These are phyloP conservation scores for Ormyrus labotus DNA, from an alignment of 2,888 invertebrate genomes.

Conservation along the genomic window DNA sequence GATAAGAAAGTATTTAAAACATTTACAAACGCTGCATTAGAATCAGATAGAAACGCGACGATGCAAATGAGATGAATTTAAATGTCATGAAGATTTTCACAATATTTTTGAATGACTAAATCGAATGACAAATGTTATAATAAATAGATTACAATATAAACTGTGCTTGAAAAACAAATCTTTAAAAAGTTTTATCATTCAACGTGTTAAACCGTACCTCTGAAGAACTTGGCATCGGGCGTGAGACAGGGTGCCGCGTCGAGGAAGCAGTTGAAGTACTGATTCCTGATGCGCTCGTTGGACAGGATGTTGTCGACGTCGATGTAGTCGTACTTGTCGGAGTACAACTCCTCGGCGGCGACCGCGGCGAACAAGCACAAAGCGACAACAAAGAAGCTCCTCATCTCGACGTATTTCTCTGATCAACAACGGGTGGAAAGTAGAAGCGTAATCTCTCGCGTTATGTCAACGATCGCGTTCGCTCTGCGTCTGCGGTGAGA, in stretches of 20 bases:
- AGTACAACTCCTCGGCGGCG: slow-evolving; percentile 60
- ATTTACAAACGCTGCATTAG: too few species aligned
- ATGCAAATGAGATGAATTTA: too few species aligned
- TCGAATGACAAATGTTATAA: too few species aligned
- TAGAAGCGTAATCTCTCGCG: background rate
- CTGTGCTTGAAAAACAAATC: background rate
- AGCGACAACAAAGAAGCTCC: slow-evolving; percentile 3
- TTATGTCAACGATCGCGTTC: background rate
- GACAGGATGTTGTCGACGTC: slow-evolving; percentile 65
- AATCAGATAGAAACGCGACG: too few species aligned
- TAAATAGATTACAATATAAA: too few species aligned
- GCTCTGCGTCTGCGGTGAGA: background rate
- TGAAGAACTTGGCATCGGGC: slow-evolving; percentile 64
- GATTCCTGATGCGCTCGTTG: slow-evolving; percentile 64
- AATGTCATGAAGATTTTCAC: too few species aligned
- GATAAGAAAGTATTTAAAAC: too few species aligned
- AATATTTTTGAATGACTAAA: too few species aligned
- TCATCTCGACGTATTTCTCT: slow-evolving; percentile 7
- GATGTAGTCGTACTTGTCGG: slow-evolving; percentile 67
- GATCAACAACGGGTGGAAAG: background rate
- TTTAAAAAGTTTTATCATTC: background rate
- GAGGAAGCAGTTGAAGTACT: slow-evolving; percentile 68
- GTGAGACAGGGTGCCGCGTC: slow-evolving; percentile 64
- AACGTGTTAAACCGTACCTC: slow-evolving; percentile 59
- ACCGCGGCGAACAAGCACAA: slow-evolving; percentile 49